Base-by-base conservation (phyloP, 2,888 invertebrate species). In the Cepaea hortensis region DNA sequence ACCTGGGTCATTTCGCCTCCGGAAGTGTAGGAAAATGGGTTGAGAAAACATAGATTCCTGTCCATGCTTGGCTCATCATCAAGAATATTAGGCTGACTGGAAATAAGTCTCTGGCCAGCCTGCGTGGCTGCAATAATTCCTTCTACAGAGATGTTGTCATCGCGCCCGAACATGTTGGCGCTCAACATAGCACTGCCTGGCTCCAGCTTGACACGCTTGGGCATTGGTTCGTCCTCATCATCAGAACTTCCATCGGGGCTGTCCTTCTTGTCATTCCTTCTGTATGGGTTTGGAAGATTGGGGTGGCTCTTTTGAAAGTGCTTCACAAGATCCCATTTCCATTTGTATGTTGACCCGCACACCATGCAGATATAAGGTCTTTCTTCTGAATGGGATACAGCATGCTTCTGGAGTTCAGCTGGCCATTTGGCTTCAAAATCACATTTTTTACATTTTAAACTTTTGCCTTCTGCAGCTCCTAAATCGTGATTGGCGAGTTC, bases 261-360 rank as follows among this genome's bases (percentile, higher is more conserved):
- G 85, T 93, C 93, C 77, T 93, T 83, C 61, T 87, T 87, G 73
- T 87, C 87, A 87, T 87, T 87, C n/a, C 87, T 83, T 13, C 87
- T 94, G 85, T 87, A 93, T 6, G 94, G 94, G 89, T 94, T 94
- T 6, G 93, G 92, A 50, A 93, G 90, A 46, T 90, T 90, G 73
- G 90, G 91, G 85, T 94, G 94, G 83, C 93, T 92, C 87, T 94
- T 93, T 83, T 94, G 93, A 90, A 94, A 94, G 88, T 94, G 94
- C 84, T 93, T 93, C 23, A 93, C 94, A 75, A 94, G 90, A 88
- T 94, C 94, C 93, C 94, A 94, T 86, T 94, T 93, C 94, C 94
- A 94, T 85, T 94, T 93, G 91, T 94, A 94, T 23, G 93, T 93
- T 15, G 93, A 92, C 1, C 93, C 94, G 89, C 94, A 94, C 7